Conservation (phyloP, 2,113 vertebrate genomes). For the Varanus salvator region DNA sequence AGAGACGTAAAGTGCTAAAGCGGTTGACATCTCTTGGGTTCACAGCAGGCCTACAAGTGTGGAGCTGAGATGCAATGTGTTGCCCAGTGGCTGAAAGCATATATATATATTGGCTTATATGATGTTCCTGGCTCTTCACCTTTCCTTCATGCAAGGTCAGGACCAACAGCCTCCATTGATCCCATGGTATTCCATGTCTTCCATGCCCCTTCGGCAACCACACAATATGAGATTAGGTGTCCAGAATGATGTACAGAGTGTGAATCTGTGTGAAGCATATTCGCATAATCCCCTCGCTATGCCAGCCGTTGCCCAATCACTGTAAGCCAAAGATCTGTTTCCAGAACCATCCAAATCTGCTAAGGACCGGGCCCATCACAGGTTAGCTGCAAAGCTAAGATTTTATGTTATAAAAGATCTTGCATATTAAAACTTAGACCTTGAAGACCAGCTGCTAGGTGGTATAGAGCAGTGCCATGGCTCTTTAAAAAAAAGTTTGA, state of each 20-base stretch:
- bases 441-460: neutral
- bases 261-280: neutral
- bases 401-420: too few species aligned
- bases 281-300: neutral
- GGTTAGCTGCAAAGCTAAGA: neutral
- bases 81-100: too few species aligned
- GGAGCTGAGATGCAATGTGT: neutral
- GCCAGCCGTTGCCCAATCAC: too few species aligned
- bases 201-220: too few species aligned
- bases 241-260: too few species aligned
- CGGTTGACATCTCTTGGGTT: neutral
- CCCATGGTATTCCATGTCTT: neutral
- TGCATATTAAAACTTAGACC: neutral
- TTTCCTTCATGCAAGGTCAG: neutral
- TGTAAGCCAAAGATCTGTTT: neutral
- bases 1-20: neutral
- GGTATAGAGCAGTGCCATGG: neutral
- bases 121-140: neutral
- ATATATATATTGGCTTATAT: neutral
- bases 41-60: neutral
- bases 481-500: neutral
- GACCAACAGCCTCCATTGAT: neutral
- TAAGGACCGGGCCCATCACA: neutral
- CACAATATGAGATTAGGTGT: too few species aligned
- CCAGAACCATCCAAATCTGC: neutral